Evolutionary conservation across 2,113 vertebrate genomes (phyloP).

Genomic region (Eclectus roratus): DNA sequence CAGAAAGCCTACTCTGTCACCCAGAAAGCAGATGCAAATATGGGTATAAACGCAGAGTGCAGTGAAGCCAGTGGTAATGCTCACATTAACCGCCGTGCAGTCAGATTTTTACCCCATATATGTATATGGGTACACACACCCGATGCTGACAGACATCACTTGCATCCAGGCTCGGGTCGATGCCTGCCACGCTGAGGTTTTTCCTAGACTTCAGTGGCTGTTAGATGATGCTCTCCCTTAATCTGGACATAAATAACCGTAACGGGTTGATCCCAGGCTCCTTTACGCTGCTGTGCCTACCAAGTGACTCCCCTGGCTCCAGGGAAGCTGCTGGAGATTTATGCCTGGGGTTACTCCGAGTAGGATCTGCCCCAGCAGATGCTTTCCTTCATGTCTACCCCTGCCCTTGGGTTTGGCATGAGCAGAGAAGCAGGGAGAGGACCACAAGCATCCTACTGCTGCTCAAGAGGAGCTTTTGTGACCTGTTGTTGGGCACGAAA

Average conservation of each 20-base stretch:
- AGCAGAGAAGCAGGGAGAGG: neutral
- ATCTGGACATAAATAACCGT: neutral
- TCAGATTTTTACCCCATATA: neutral
- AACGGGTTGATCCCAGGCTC: neutral
- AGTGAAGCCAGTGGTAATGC: neutral
- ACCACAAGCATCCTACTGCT: neutral
- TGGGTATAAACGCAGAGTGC: neutral
- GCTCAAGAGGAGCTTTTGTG: neutral
- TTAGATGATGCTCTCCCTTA: neutral
- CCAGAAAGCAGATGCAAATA: slow-evolving; percentile 34
- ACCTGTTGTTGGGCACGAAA: neutral
- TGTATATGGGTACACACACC: neutral
- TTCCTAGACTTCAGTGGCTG: neutral
- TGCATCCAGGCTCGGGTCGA: rapidly evolving
- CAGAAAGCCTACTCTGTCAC: neutral
- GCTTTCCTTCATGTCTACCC: neutral
- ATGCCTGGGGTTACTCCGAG: neutral
- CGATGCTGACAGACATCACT: neutral
- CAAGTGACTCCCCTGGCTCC: neutral
- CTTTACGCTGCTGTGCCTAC: rapidly evolving
- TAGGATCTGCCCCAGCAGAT: neutral
- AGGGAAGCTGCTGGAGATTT: neutral
- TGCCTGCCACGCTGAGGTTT: neutral
- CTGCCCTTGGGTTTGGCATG: neutral
- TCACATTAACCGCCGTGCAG: neutral